phyloP scores from a whole-genome alignment of 2,113 vertebrate genomes.

The Tonatia bakeri region DNA sequence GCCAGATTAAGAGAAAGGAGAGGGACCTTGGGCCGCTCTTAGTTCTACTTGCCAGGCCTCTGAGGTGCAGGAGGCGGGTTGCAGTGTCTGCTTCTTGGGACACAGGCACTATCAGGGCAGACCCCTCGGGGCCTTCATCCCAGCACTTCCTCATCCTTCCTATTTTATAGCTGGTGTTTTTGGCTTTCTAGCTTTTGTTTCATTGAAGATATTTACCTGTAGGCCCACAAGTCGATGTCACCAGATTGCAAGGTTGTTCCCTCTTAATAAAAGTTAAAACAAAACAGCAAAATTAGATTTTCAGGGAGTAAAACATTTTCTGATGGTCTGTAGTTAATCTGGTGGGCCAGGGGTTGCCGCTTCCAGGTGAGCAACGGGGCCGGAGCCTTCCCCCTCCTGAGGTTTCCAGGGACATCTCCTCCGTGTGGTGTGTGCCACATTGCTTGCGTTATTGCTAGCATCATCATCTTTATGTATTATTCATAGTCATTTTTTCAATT shows the following conservation, averaged over 20 bases:
- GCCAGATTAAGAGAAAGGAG: background rate
- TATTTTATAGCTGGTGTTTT: conserved; percentile 20
- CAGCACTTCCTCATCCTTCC: background rate
- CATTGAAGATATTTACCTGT: conserved; percentile 59
- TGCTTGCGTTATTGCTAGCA: background rate
- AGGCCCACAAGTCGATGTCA: background rate
- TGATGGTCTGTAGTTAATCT: background rate
- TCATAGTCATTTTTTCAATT: conserved; percentile 73
- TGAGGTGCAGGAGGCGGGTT: background rate
- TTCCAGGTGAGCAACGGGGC: background rate
- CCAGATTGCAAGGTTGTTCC: conserved; percentile 44
- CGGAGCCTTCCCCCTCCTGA: background rate
- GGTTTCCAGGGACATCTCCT: background rate
- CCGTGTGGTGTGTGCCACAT: background rate
- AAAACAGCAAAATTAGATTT: conserved; percentile 33
- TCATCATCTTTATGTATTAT: conserved; percentile 64
- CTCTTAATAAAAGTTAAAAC: conserved; percentile 63
- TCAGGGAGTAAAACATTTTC: conserved; percentile 15
- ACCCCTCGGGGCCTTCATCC: background rate
- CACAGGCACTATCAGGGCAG: background rate
- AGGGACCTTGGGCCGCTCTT: background rate
- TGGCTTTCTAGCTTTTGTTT: conserved; percentile 48
- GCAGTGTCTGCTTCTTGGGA: background rate
- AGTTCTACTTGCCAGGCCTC: background rate
- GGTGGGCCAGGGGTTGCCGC: fast-evolving